A percentile compares a stretch with the other conserved stretches of the same genome.
These are phyloP conservation scores for Calliopsis andreniformis DNA, from an alignment of 1,140 invertebrate genomes.

Conservation along the genomic window DNA sequence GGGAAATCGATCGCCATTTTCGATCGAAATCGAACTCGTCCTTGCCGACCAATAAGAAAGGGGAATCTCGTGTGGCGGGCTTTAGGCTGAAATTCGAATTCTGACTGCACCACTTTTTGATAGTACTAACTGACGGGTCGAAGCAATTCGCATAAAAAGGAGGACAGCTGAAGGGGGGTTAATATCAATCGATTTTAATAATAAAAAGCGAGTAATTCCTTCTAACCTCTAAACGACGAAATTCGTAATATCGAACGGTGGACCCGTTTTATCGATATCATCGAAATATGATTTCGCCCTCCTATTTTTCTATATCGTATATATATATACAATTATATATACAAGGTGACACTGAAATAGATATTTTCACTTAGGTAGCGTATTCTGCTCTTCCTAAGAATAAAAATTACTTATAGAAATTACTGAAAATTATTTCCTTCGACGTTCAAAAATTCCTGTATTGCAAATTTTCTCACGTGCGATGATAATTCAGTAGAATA, in stretches of 20 bases:
- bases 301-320: conserved; percentile 37
- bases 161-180: too few relatives aligned
- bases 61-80: not conserved
- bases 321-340: conserved; percentile 21
- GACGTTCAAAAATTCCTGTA: too few relatives aligned
- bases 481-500: too few relatives aligned
- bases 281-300: conserved; percentile 3
- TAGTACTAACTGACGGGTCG: too few relatives aligned
- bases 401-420: too few relatives aligned
- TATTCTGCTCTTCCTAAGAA: too few relatives aligned
- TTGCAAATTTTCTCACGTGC: too few relatives aligned
- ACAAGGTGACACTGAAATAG: too few relatives aligned
- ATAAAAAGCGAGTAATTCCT: not conserved
- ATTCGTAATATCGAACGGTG: conserved; percentile 15
- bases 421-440: too few relatives aligned
- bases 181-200: not conserved
- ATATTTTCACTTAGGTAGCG: too few relatives aligned
- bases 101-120: not conserved
- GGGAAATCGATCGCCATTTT: conserved; percentile 2
- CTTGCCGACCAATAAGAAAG: not conserved
- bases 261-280: conserved; percentile 2
- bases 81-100: not conserved
- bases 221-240: conserved; percentile 1
- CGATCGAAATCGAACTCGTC: not conserved
- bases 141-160: too few relatives aligned